A percentile compares a stretch with the other conserved stretches of the same genome.
These are phyloP conservation scores for Lordiphosa collinella DNA, from an alignment of 1,140 invertebrate species.

Conservation along the genomic window DNA sequence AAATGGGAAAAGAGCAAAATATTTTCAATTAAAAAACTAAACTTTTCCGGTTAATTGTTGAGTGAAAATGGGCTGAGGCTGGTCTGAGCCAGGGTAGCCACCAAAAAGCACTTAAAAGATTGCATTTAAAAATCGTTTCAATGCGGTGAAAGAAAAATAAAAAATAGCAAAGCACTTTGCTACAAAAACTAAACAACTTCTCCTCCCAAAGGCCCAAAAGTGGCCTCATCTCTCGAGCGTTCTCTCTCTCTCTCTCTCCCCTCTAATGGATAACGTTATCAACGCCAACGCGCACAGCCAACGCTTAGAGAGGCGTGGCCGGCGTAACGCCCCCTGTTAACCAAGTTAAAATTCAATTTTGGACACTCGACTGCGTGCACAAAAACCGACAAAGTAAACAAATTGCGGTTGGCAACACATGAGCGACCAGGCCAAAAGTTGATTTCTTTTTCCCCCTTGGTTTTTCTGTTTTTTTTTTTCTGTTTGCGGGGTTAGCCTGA, in stretches of 20 bases:
- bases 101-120: constrained; percentile 70
- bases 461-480: background rate
- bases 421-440: constrained; percentile 40
- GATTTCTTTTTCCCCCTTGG: constrained; percentile 11
- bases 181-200: constrained; percentile 51
- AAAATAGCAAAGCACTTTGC: constrained; percentile 9
- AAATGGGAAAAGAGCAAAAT: background rate
- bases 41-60: constrained; percentile 5
- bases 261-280: constrained; percentile 67
- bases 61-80: constrained; percentile 17
- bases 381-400: constrained; percentile 69
- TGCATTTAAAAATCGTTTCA: constrained; percentile 53
- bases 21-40: constrained; percentile 2
- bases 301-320: constrained; percentile 22
- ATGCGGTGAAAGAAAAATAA: constrained; percentile 16
- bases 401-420: constrained; percentile 67
- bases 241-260: constrained; percentile 14
- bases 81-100: too few relatives aligned
- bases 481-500: background rate
- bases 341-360: constrained; percentile 71
- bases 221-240: constrained; percentile 9
- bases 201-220: constrained; percentile 23
- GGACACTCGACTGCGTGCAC: constrained; percentile 63
- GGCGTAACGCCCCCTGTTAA: constrained; percentile 32
- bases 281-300: constrained; percentile 46